These are phyloP conservation scores for Bucorvus abyssinicus DNA, from an alignment of 2,797 vertebrate species.

Conservation along the genomic window DNA sequence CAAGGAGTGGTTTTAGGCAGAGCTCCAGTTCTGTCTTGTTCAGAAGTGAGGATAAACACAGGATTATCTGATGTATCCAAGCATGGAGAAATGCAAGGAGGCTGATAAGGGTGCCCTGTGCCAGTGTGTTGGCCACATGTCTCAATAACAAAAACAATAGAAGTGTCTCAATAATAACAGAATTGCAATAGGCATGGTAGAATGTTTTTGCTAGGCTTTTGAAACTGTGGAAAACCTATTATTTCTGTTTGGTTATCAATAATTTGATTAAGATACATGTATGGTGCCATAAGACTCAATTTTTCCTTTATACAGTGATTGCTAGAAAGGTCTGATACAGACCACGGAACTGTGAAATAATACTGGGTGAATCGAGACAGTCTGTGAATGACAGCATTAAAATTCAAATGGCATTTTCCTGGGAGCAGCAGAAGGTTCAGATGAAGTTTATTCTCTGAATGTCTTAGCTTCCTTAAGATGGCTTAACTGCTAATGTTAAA, in stretches of 20 bases:
- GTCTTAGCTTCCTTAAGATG: slow-evolving; percentile 37
- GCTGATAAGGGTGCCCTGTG: neutral
- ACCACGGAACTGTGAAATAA: slow-evolving; percentile 55
- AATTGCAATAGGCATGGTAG: neutral
- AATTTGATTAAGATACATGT: neutral
- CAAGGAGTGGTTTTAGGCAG: neutral
- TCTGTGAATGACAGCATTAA: slow-evolving; percentile 49
- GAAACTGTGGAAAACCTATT: neutral
- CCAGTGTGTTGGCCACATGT: neutral
- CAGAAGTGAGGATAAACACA: neutral
- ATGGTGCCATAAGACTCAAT: neutral
- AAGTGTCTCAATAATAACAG: neutral
- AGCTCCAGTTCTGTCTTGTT: neutral
- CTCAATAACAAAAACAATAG: neutral
- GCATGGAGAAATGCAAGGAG: neutral
- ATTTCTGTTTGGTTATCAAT: neutral
- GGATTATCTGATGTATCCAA: neutral
- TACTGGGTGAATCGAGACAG: slow-evolving; percentile 40
- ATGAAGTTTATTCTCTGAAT: slow-evolving; percentile 57
- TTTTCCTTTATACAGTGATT: neutral
- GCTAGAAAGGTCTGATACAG: slow-evolving; percentile 13
- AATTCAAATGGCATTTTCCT: slow-evolving; percentile 51
- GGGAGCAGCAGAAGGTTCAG: slow-evolving; percentile 47
- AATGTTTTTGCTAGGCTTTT: neutral
- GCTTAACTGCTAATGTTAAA: slow-evolving; percentile 39